Percentiles rank a stretch among this genome's conserved stretches.
These are phyloP conservation scores for Stenolophus ochropezus DNA, from an alignment of 2,888 invertebrate species.

Conservation along the genomic window DNA sequence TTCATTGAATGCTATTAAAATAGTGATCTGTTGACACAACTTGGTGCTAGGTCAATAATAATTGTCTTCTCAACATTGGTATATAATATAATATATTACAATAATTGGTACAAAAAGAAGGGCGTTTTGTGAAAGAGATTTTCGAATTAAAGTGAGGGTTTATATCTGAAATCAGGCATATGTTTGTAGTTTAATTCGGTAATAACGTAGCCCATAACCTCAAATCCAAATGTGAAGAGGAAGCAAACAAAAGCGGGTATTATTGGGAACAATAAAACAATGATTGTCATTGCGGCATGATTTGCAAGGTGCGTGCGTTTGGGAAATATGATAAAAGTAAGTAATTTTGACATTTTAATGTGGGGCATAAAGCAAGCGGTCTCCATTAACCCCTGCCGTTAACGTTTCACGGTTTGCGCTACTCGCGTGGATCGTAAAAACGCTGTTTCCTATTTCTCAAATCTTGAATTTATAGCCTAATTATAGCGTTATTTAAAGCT, in stretches of 20 bases:
- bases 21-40: no score
- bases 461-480: conserved; percentile 39
- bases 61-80: no score
- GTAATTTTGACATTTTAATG: conserved; percentile 48
- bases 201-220: background rate
- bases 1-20: no score
- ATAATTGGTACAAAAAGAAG: no score
- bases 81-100: no score
- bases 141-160: no score
- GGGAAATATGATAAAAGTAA: conserved; percentile 35
- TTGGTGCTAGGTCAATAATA: no score
- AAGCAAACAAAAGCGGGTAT: background rate
- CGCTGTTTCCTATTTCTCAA: conserved; percentile 34
- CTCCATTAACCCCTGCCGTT: conserved; percentile 22
- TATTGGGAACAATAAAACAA: background rate
- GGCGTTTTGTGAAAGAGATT: no score
- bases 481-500: conserved; percentile 36
- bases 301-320: background rate
- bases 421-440: conserved; percentile 33
- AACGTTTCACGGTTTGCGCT: background rate
- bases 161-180: background rate
- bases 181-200: background rate
- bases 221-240: background rate
- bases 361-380: conserved; percentile 2
- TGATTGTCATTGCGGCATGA: background rate